A percentile compares a stretch with the other conserved stretches of the same genome.
These are phyloP conservation scores for Myxocyprinus asiaticus DNA, from an alignment of 2,113 vertebrate genomes.

Conservation along the genomic window DNA sequence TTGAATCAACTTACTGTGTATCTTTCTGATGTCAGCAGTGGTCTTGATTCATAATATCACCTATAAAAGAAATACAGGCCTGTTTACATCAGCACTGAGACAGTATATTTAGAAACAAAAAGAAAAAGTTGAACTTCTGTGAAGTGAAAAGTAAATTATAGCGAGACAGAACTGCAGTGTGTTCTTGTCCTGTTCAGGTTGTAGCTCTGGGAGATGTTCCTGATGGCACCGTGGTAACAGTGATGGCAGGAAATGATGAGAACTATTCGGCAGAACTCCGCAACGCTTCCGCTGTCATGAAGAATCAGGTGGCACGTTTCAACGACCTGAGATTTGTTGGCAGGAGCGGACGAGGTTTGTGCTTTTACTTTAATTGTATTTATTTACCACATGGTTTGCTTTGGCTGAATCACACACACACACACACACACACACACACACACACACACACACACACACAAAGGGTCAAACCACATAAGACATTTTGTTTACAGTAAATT, in stretches of 20 bases:
- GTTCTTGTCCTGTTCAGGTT: constrained; percentile 75
- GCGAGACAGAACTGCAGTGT: neutral
- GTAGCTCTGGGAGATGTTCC: constrained; percentile 90
- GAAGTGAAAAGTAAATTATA: neutral
- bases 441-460: too few species aligned
- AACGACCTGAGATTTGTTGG: constrained; percentile 97
- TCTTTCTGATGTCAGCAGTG: neutral
- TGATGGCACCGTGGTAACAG: constrained; percentile 91
- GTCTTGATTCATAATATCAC: neutral
- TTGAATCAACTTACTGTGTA: neutral
- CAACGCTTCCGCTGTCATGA: constrained; percentile 93
- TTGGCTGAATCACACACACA: constrained; percentile 7
- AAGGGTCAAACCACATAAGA: constrained; percentile 12
- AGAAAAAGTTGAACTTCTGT: too few species aligned
- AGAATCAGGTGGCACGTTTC: constrained; percentile 94
- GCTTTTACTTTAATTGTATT: constrained; percentile 13
- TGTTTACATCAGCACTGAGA: neutral
- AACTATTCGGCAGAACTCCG: constrained; percentile 96
- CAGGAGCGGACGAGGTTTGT: constrained; percentile 94
- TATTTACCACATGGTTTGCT: constrained; percentile 32
- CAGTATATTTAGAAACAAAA: neutral
- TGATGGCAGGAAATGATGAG: constrained; percentile 98
- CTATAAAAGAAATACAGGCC: neutral
- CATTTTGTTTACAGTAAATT: constrained; percentile 38
- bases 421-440: too few species aligned